A percentile compares a stretch with the other conserved stretches of the same genome.
These are phyloP conservation scores for Leptinotarsa defecta DNA, from an alignment of 1,140 invertebrate species.

Conservation along the genomic window DNA sequence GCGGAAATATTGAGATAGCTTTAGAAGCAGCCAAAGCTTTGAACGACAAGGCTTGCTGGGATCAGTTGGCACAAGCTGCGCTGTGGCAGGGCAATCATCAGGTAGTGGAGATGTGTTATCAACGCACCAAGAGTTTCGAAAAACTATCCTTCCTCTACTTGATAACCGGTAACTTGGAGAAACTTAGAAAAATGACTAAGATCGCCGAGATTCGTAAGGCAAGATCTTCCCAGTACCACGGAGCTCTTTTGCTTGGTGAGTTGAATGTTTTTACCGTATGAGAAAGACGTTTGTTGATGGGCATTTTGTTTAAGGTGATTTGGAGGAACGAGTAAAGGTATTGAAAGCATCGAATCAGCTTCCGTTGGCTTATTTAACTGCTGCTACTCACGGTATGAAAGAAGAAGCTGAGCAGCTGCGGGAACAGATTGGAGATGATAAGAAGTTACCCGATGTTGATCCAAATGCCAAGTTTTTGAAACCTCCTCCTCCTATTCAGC, in stretches of 20 bases:
- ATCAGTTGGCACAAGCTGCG: slow-evolving; percentile 93
- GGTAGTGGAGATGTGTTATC: slow-evolving; percentile 99
- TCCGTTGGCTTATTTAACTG: slow-evolving; percentile 91
- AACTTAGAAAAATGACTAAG: slow-evolving; percentile 98
- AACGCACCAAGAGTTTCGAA: slow-evolving; percentile 99
- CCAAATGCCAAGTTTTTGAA: slow-evolving; percentile 78
- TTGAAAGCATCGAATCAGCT: slow-evolving; percentile 78
- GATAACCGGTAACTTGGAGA: slow-evolving; percentile 98
- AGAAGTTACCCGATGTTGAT: slow-evolving; percentile 75
- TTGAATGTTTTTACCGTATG: neutral
- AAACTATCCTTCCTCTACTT: slow-evolving; percentile 97
- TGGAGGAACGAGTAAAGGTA: slow-evolving; percentile 87
- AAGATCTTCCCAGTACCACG: slow-evolving; percentile 95
- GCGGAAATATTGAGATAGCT: slow-evolving; percentile 96
- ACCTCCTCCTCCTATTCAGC: slow-evolving; percentile 86
- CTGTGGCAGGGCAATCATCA: slow-evolving; percentile 94
- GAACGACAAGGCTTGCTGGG: slow-evolving; percentile 96
- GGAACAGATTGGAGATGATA: slow-evolving; percentile 67
- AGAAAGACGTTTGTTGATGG: too few relatives aligned
- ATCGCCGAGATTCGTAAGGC: slow-evolving; percentile 97
- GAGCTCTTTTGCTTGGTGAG: slow-evolving; percentile 89
- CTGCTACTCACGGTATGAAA: slow-evolving; percentile 88
- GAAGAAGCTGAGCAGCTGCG: slow-evolving; percentile 78
- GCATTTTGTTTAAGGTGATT: slow-evolving; percentile 74
- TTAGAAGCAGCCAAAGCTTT: slow-evolving; percentile 91